Evolutionary conservation across 2,113 vertebrate genomes (phyloP).

Genomic region (Meriones unguiculatus): DNA sequence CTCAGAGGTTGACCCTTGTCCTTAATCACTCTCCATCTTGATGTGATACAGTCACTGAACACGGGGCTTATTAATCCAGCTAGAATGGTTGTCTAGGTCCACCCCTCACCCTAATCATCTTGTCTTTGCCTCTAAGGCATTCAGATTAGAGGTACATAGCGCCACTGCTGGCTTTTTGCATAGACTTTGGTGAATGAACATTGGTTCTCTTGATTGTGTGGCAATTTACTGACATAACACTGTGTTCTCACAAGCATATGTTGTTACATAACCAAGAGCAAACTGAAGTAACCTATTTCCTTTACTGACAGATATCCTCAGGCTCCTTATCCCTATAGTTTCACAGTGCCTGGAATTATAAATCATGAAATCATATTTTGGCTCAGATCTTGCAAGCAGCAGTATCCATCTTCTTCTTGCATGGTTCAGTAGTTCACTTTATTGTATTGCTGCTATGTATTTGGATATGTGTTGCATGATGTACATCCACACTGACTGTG

Average conservation of each 20-base stretch:
- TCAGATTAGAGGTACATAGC: neutral
- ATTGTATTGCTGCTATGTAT: neutral
- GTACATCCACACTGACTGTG: neutral
- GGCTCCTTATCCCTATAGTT: neutral
- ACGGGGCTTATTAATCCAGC: neutral
- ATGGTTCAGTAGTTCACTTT: neutral
- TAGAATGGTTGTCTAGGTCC: neutral
- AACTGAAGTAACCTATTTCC: neutral
- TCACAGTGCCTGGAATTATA: neutral
- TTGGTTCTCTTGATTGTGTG: too few relatives aligned
- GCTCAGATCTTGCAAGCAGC: neutral
- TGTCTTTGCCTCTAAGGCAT: neutral
- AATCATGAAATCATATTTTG: neutral
- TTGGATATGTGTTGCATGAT: neutral
- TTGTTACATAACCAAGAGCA: neutral
- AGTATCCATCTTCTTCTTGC: neutral
- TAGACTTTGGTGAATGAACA: neutral
- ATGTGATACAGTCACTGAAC: neutral
- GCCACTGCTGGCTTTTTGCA: neutral
- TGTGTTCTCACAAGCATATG: neutral
- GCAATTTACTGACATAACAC: neutral
- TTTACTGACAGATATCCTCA: neutral
- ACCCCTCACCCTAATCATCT: neutral
- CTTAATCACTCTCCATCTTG: neutral
- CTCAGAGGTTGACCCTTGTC: neutral